A percentile compares a stretch with the other conserved stretches of the same genome.
phyloP scores from a whole-genome alignment of 2,888 invertebrate genomes.

The Chrysina gloriosa region DNA sequence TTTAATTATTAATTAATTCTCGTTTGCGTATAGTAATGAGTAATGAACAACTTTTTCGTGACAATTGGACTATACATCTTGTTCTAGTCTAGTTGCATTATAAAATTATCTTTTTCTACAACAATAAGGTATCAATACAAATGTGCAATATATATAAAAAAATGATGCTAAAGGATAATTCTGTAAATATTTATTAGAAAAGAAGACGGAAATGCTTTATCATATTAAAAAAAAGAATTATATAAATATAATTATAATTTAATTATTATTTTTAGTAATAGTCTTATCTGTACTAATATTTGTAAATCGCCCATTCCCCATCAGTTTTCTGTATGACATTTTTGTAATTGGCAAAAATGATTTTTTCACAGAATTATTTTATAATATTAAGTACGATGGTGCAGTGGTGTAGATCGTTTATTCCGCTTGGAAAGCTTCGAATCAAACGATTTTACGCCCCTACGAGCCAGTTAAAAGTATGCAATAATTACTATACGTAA shows the following conservation, averaged over 20 bases:
- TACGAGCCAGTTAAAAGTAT: background rate
- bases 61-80: conserved; percentile 16
- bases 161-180: no score
- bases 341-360: conserved; percentile 22
- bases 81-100: conserved; percentile 21
- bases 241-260: background rate
- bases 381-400: background rate
- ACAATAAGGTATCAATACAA: background rate
- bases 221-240: background rate
- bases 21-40: conserved; percentile 10
- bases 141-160: background rate
- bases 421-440: background rate
- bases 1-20: conserved; percentile 1
- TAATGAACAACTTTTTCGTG: conserved; percentile 11
- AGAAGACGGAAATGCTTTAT: background rate
- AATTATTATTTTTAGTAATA: no score
- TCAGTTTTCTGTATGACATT: conserved; percentile 26
- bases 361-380: conserved; percentile 3
- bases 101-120: background rate
- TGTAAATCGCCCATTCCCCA: no score
- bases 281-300: no score
- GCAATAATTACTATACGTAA: conserved; percentile 41
- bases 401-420: background rate
- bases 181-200: no score
- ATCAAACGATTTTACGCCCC: background rate